Percentiles rank a stretch among this genome's conserved stretches.
These are phyloP conservation scores for Agrypnus murinus DNA, from an alignment of 2,888 invertebrate genomes.

Conservation along the genomic window DNA sequence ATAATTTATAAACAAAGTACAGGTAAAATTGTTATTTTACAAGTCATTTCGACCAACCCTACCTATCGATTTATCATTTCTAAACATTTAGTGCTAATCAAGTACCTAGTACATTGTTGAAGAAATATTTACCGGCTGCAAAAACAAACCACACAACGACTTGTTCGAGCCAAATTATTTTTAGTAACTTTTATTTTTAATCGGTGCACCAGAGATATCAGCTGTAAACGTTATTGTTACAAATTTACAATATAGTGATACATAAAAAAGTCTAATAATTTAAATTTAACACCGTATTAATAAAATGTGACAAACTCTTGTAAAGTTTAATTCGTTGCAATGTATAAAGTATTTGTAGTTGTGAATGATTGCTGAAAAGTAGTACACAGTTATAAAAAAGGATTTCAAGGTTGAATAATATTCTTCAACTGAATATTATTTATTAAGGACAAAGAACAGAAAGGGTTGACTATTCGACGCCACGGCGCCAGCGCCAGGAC, in stretches of 20 bases:
- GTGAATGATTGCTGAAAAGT: no score
- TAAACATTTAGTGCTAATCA: conserved; percentile 17
- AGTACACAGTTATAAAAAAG: no score
- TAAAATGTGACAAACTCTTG: no score
- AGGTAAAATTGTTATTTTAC: neutral
- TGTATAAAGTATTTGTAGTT: no score
- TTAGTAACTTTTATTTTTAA: conserved; percentile 27
- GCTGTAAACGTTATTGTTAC: neutral
- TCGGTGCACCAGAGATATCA: neutral
- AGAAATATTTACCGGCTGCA: neutral
- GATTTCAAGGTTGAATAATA: no score
- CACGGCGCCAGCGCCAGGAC: conserved; percentile 56
- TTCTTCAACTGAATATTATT: conserved; percentile 30
- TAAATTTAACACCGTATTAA: no score
- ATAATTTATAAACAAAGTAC: neutral
- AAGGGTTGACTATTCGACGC: conserved; percentile 45
- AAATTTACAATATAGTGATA: no score
- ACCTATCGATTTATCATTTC: neutral
- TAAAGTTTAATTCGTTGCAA: no score
- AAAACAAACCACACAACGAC: conserved; percentile 13
- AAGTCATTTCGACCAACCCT: neutral
- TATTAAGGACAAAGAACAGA: conserved; percentile 42
- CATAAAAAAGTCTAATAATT: no score
- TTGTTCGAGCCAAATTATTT: conserved; percentile 25
- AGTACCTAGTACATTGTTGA: neutral